These are phyloP conservation scores for Microtus montanus DNA, from an alignment of 2,113 vertebrate genomes.

Conservation along the genomic window DNA sequence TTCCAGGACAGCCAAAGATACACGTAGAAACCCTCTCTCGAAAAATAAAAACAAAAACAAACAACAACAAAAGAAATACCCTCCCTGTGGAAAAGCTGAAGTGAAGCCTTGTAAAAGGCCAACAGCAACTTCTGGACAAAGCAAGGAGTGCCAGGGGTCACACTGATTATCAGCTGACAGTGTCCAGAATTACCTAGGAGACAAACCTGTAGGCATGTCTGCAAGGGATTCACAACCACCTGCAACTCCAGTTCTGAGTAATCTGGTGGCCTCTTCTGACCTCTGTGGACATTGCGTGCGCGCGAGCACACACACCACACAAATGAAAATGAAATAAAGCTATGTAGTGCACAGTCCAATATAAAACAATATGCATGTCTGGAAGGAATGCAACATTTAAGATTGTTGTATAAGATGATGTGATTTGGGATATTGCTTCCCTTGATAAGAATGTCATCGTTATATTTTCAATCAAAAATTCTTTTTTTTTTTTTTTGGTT, in stretches of 20 bases:
- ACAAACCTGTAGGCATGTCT: background rate
- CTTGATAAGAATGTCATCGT: background rate
- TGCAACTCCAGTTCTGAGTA: background rate
- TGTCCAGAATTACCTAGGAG: background rate
- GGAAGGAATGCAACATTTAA: background rate
- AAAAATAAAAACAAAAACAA: no score
- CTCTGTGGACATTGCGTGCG: background rate
- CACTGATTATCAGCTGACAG: background rate
- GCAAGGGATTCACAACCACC: background rate
- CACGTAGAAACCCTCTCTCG: no score
- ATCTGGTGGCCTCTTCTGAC: background rate
- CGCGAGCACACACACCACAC: background rate
- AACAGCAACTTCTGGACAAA: background rate
- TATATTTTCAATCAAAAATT: conserved; percentile 16
- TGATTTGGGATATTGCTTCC: background rate
- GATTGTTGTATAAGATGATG: background rate
- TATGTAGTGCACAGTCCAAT: background rate
- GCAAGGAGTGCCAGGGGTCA: background rate
- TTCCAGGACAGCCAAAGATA: no score
- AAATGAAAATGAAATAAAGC: background rate
- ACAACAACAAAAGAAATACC: background rate
- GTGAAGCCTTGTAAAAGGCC: background rate
- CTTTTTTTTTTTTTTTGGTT: no score
- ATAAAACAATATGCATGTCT: background rate
- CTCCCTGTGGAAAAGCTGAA: background rate